Evolutionary conservation across 2,797 vertebrate genomes (phyloP), one percentile per base, ranked within the genome.

Genomic region (Centropyge bicolor): DNA sequence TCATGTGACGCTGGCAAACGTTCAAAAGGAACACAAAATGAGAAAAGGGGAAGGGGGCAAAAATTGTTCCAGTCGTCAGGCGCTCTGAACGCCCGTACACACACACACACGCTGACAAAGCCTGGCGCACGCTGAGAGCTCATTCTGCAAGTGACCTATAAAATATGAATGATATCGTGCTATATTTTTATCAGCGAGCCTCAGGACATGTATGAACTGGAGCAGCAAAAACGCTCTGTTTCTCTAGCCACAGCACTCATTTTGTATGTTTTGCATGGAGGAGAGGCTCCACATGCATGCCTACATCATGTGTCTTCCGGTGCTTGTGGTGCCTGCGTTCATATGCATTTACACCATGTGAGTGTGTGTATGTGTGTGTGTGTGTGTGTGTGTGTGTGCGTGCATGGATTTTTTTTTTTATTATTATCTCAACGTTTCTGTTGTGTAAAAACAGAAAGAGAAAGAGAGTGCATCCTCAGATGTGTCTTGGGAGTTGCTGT

Each of bases 141-240:
- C 75, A 81, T 89, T 90, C 82, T 85, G 88, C 80, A 79, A 89
- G 87, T 87, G 88, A 88, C 81, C 86, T 81, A 89, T 95, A 86
- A 93, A 94, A 94, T 92, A 94, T 94, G 90, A 91, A 94, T 89
- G 86, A 88, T 89, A 83, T 55, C 24, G 80, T 86, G 76, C 88
- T 91, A 82, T 86, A 92, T 92, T 93, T 94, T 93, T 90, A 90
- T 88, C 90, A 87, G 76, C 17, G 5, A n/a, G 88, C 93, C 90
- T 38, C 7, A 87, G 90, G 94, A 92, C 78, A 90, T 74, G 80
- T 78, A 90, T 92, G 90, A 94, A 92, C 61, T 93, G 84, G 88
- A 93, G 91, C 92, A 91, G 82, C 83, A 87, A 80, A 86, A 90
- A 75, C 31, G 11, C 65, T 74, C 73, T 17, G 69, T 77, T 88